Evolutionary conservation across 2,888 invertebrate genomes (phyloP), one percentile per base, ranked within the genome.

Genomic region (Leptopilina drosophilae): DNA sequence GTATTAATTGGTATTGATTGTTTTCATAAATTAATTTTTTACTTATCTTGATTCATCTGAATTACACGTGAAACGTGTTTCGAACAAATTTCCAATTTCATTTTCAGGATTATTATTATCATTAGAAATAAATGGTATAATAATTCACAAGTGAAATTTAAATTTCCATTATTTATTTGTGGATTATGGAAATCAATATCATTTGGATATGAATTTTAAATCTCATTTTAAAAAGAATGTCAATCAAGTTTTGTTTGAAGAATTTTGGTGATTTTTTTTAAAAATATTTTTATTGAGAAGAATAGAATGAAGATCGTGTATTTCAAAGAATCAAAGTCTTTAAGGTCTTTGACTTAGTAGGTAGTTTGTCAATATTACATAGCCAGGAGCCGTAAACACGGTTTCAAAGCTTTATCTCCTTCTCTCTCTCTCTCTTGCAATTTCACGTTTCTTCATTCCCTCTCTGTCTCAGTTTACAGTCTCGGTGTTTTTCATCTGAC

Each of bases 391-490:
- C 59, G 59, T 59, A 59, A 59, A 62, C 62, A 62, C 20, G 8
- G 20, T 62, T 62, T 62, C 62, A 62, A 62, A 62, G 62, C 20
- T 62, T 20, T 64, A 12, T 26, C 33, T 64, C 33, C 12, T 11
- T 64, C 12, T 64, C 20, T 9, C 8, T 64, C 11, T 26, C 26
- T 26, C 33, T 33, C 33, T 33, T 33, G 33, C 33, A 33, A 14
- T 33, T 14, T 40, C 14, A 33, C 14, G 20, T 64, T 64, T 33
- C 33, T 64, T 33, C 12, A 33, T 62, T 62, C 62, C 9, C 12
- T 62, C 62, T 33, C 33, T 64, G 33, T 40, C 33, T 65, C 65
- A 40, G n/a, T 69, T 69, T 53, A 69, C 26, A 69, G 26, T 69
- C 53, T 33, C 1, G 53, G 69, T 26, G 53, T 69, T 69, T 69